These are phyloP conservation scores for Dichetophora obliterata DNA, from an alignment of 2,888 invertebrate species.

Conservation along the genomic window DNA sequence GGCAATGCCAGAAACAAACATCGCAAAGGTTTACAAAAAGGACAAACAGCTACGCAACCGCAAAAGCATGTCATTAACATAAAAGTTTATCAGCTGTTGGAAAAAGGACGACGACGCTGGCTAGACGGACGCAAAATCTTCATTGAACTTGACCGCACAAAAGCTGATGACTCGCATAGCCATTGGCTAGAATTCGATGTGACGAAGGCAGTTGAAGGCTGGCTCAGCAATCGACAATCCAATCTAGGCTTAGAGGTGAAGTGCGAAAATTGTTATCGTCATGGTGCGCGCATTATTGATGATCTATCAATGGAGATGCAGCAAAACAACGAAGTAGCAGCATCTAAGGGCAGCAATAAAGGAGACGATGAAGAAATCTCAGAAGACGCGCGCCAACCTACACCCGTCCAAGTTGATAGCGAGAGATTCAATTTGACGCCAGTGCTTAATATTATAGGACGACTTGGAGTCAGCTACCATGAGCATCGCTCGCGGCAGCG, in stretches of 20 bases:
- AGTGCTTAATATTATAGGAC: conserved; percentile 65
- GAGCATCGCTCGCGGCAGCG: conserved; percentile 54
- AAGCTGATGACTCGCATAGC: conserved; percentile 61
- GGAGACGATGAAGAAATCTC: background rate
- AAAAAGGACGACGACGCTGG: conserved; percentile 58
- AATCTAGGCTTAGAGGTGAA: conserved; percentile 73
- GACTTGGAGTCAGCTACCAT: conserved; percentile 54
- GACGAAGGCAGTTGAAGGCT: conserved; percentile 70
- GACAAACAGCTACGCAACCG: background rate
- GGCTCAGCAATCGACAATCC: conserved; percentile 68
- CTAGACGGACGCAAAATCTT: conserved; percentile 66
- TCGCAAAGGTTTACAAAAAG: background rate
- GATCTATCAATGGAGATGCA: conserved; percentile 48
- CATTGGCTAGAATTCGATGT: conserved; percentile 77
- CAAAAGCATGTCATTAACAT: conserved; percentile 55
- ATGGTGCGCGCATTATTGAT: conserved; percentile 68
- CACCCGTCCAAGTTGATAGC: background rate
- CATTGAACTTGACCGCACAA: conserved; percentile 57
- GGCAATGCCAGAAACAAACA: background rate
- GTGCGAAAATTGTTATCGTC: conserved; percentile 70
- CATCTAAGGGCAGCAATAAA: background rate
- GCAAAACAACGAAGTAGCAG: background rate
- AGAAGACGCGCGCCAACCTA: conserved; percentile 4
- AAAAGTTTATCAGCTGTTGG: conserved; percentile 63
- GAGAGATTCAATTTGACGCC: conserved; percentile 59